Conservation (phyloP, 2,888 invertebrate genomes). For the Tuberolachnus salignus region DNA sequence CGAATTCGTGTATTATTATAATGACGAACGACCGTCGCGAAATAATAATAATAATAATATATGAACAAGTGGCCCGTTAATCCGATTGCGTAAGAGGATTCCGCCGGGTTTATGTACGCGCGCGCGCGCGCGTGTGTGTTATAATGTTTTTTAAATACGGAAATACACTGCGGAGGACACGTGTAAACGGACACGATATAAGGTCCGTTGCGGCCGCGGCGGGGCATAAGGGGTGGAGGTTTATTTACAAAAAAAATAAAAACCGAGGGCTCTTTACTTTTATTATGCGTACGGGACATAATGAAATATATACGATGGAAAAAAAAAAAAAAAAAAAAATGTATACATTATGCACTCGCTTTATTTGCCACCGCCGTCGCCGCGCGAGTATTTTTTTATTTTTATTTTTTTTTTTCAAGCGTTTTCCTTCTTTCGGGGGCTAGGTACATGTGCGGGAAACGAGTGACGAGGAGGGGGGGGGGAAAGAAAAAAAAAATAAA, state of each 20-base stretch:
- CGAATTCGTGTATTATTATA: not conserved
- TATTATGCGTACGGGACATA: slow-evolving; percentile 15
- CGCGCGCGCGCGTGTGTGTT: not conserved
- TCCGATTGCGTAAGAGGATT: slow-evolving; percentile 37
- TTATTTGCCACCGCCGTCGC: slow-evolving; percentile 7
- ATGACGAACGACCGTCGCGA: not conserved
- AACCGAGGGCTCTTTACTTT: slow-evolving; percentile 34
- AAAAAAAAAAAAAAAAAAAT: no score
- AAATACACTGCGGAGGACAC: not conserved
- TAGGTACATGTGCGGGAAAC: not conserved
- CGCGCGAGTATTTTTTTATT: not conserved
- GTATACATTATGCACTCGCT: slow-evolving; percentile 49
- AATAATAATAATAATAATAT: not conserved
- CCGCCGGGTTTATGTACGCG: not conserved
- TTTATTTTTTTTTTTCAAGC: slow-evolving; percentile 16
- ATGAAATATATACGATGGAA: slow-evolving; percentile 33
- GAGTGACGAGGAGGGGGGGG: no score
- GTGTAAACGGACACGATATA: slow-evolving; percentile 8
- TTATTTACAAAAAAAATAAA: not conserved
- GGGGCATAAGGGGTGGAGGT: no score
- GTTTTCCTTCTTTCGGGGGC: slow-evolving; percentile 21
- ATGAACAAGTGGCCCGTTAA: slow-evolving; percentile 45
- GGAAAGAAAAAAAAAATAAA: no score
- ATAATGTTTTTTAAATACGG: slow-evolving; percentile 28
- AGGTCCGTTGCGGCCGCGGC: not conserved